phyloP scores from a whole-genome alignment of 1,140 invertebrate genomes.

The Drosophila leontia region DNA sequence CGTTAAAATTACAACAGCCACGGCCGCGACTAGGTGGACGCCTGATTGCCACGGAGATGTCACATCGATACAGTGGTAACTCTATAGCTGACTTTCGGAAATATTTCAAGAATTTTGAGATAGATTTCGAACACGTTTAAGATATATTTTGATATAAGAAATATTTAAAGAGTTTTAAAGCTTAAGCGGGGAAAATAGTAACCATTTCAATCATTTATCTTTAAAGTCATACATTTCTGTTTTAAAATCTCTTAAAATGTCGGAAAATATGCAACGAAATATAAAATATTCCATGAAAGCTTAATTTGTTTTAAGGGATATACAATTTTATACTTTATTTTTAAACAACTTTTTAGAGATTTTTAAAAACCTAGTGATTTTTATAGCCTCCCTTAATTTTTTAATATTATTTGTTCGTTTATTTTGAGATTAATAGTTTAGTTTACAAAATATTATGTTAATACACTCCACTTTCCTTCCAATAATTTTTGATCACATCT shows the following conservation, averaged over 20 bases:
- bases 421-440: neutral
- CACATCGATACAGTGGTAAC: constrained; percentile 41
- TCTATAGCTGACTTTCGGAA: neutral
- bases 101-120: neutral
- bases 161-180: neutral
- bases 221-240: no score
- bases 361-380: no score
- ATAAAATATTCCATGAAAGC: no score
- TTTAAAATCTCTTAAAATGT: no score
- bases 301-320: no score
- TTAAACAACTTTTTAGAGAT: no score
- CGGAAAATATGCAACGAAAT: no score
- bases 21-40: constrained; percentile 30
- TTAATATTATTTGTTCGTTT: no score
- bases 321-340: no score
- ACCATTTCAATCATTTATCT: no score
- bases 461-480: neutral
- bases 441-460: neutral
- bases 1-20: constrained; percentile 43
- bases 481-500: neutral
- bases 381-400: no score
- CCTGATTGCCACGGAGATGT: constrained; percentile 50
- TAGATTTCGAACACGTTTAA: neutral
- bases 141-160: no score
- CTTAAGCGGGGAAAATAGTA: neutral